Percentiles rank a stretch among this genome's conserved stretches.
Evolutionary conservation across 2,113 vertebrate genomes (phyloP).

Genomic region (Engystomops pustulosus): DNA sequence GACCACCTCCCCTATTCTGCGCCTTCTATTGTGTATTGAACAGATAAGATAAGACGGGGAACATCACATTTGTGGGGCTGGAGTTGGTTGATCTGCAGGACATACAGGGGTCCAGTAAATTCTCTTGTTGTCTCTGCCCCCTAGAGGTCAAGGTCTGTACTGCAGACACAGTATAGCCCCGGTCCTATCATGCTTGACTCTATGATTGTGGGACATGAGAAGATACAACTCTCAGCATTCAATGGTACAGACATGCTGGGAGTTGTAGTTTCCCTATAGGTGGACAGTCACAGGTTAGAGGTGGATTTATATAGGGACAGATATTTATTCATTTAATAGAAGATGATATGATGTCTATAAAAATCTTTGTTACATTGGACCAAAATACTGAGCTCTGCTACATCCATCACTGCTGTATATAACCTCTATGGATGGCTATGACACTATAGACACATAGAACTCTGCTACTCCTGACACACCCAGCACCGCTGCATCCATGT

Average conservation of each 20-base stretch:
- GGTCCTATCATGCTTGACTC: too few species aligned
- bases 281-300: neutral
- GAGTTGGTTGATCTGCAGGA: neutral
- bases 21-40: neutral
- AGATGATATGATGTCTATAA: too few species aligned
- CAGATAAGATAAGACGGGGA: neutral
- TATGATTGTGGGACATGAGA: too few species aligned
- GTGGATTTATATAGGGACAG: too few species aligned
- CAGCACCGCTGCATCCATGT: neutral
- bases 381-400: too few species aligned
- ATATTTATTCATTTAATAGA: too few species aligned
- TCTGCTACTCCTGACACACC: neutral
- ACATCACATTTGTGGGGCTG: neutral
- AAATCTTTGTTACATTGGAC: too few species aligned
- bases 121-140: conserved; percentile 8
- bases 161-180: neutral
- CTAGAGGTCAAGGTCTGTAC: neutral
- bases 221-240: too few species aligned
- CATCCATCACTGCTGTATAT: too few species aligned
- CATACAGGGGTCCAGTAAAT: neutral
- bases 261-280: neutral
- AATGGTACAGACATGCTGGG: neutral
- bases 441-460: too few species aligned
- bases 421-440: too few species aligned
- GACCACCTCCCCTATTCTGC: neutral